phyloP scores from a whole-genome alignment of 37 sponge, comb jelly and placozoan species.

The Diacarnus erythraeanus region DNA sequence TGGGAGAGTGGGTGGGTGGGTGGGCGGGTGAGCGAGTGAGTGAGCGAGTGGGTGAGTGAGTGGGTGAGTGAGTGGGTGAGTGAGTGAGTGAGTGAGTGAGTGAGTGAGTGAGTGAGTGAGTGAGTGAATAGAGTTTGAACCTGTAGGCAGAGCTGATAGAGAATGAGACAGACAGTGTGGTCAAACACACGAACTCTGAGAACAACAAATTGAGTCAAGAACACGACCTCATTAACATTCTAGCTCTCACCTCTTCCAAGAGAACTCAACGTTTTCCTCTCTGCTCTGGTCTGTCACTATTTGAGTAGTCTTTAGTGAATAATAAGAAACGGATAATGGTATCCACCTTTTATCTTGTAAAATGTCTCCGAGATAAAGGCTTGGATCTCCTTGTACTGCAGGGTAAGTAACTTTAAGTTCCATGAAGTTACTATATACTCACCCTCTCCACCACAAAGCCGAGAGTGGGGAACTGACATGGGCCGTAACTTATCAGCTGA shows the following conservation, averaged over 20 bases:
- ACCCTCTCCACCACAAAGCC: constrained; percentile 99
- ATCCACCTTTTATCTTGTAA: constrained; percentile 85
- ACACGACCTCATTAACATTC: not conserved
- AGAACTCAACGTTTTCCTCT: constrained; percentile 70
- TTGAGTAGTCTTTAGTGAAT: not conserved
- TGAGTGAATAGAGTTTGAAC: constrained; percentile 19
- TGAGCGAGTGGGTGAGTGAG: too few species aligned
- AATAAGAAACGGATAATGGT: not conserved
- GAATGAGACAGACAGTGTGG: constrained; percentile 79
- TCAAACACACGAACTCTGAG: constrained; percentile 81
- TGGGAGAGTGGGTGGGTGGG: too few species aligned
- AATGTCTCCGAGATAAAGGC: constrained; percentile 90
- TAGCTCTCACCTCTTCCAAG: constrained; percentile 80
- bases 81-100: too few species aligned
- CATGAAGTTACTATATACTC: not conserved
- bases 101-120: too few species aligned
- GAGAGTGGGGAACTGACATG: constrained; percentile 99
- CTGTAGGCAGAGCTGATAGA: constrained; percentile 88
- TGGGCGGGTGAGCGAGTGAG: too few species aligned
- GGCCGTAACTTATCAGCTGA: constrained; percentile 95
- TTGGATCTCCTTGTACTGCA: constrained; percentile 88
- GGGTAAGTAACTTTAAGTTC: not conserved
- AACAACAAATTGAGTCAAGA: not conserved
- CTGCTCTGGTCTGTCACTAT: constrained; percentile 56
- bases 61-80: too few species aligned